Evolutionary conservation across 1,140 invertebrate species (phyloP).

Genomic region (Eumeta japonica): DNA sequence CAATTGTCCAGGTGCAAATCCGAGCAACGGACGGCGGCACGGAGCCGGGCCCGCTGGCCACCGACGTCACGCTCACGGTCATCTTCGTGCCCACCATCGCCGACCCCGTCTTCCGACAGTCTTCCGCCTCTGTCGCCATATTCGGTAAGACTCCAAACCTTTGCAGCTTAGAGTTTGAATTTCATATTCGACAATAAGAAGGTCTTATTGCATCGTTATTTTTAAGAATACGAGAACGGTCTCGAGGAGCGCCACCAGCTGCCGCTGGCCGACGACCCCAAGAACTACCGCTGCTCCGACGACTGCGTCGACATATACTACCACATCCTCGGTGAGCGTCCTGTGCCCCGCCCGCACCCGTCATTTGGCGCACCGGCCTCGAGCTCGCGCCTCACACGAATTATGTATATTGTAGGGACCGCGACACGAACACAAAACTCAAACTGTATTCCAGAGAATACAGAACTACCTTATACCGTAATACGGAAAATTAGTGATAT

Average conservation of each 20-base stretch:
- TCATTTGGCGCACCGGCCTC: too few relatives aligned
- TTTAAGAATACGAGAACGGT: conserved; percentile 45
- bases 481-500: too few relatives aligned
- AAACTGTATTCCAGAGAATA: too few relatives aligned
- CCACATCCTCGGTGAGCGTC: conserved; percentile 42
- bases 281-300: conserved; percentile 37
- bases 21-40: conserved; percentile 48
- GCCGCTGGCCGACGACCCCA: conserved; percentile 42
- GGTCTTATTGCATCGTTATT: conserved; percentile 7
- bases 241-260: conserved; percentile 28
- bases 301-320: conserved; percentile 47
- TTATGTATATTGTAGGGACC: neutral
- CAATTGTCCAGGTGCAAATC: conserved; percentile 33
- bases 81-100: conserved; percentile 48
- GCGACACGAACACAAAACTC: conserved; percentile 1
- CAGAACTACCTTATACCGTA: too few relatives aligned
- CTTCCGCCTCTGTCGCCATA: conserved; percentile 20
- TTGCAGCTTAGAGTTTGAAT: neutral
- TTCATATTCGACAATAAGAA: too few relatives aligned
- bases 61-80: conserved; percentile 19
- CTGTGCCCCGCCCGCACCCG: too few relatives aligned
- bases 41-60: conserved; percentile 25
- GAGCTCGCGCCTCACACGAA: too few relatives aligned
- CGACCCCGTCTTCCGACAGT: conserved; percentile 27
- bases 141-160: conserved; percentile 20